Base-by-base conservation (phyloP, 23 tunicate species). In the Aplidium turbinatum region DNA sequence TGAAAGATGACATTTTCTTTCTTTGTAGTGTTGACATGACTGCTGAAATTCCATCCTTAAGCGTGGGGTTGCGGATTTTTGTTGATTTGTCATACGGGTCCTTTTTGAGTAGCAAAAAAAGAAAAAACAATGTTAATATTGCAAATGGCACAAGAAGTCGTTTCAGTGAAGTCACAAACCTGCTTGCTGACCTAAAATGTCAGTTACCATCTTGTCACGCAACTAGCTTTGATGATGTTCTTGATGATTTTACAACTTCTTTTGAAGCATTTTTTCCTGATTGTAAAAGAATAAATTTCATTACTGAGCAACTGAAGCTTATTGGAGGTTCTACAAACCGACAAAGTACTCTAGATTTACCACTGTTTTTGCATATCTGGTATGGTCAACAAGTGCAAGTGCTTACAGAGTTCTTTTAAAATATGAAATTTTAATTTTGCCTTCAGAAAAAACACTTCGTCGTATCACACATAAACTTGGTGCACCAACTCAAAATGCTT, bases 381-480 rank as follows among this genome's bases (percentile, higher is more conserved):
- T 53, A 7, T 53, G 23, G 16, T 7, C 60, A 19, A 19, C 4
- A 11, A 60, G 36, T 60, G 6, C 35, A 11, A 60, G 36, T 29
- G 67, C 36, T 29, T 60, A 60, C 22, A n/a, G 67, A 60, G 36
- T 23, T 4, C 35, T 24, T 26, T 60, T 60, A 23, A 4, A 60
- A 31, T 29, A 31, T 60, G 67, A 60, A 5, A 29, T 60, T 26
- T 60, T 60, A 60, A 25, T 31, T 60, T 60, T 60, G 67, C 67
- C 34, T 29, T 60, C 67, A 27, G 67, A 60, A 29, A 60, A 38
- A 60, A 60, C 61, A 54, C 67, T 27, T 26, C 36, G 67, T 6
- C 36, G 67, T 60, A 60, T 60, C 31, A 29, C 67, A 5, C 61
- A 54, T 11, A 60, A 60, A 29, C 35, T 60, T 24, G 67, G 67